These are phyloP conservation scores for Xyliphius kryptos DNA, from an alignment of 2,113 vertebrate genomes.

Conservation along the genomic window DNA sequence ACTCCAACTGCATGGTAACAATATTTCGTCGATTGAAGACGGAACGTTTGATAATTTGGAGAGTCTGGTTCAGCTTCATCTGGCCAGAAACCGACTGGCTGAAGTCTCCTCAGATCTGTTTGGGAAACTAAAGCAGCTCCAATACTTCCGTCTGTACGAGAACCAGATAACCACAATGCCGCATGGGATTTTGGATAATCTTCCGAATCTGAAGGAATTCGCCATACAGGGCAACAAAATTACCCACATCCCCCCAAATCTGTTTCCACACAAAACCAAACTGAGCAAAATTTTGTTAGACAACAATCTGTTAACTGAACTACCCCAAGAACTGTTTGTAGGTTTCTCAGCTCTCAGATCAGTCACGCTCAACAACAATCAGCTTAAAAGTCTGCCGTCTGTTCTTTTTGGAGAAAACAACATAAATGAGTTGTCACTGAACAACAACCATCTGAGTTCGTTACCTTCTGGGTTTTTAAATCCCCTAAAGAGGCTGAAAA, in stretches of 20 bases:
- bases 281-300: constrained; percentile 59
- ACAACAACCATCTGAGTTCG: constrained; percentile 56
- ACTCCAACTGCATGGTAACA: constrained; percentile 57
- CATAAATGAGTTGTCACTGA: constrained; percentile 58
- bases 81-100: constrained; percentile 64
- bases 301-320: constrained; percentile 56
- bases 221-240: constrained; percentile 60
- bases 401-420: constrained; percentile 60
- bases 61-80: constrained; percentile 56
- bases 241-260: constrained; percentile 49
- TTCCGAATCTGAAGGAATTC: constrained; percentile 59
- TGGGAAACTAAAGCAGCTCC: constrained; percentile 57
- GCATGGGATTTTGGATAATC: constrained; percentile 58
- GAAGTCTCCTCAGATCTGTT: constrained; percentile 54
- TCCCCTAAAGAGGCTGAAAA: constrained; percentile 57
- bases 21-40: constrained; percentile 63
- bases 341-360: constrained; percentile 59
- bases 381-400: constrained; percentile 53
- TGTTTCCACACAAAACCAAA: constrained; percentile 62
- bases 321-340: constrained; percentile 59
- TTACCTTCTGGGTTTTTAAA: constrained; percentile 59
- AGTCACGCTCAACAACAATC: constrained; percentile 60
- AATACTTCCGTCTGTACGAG: constrained; percentile 61
- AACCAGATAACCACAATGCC: constrained; percentile 63
- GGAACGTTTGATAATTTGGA: constrained; percentile 65